These are phyloP conservation scores for Torymus texanus DNA, from an alignment of 2,888 invertebrate species.

Conservation along the genomic window DNA sequence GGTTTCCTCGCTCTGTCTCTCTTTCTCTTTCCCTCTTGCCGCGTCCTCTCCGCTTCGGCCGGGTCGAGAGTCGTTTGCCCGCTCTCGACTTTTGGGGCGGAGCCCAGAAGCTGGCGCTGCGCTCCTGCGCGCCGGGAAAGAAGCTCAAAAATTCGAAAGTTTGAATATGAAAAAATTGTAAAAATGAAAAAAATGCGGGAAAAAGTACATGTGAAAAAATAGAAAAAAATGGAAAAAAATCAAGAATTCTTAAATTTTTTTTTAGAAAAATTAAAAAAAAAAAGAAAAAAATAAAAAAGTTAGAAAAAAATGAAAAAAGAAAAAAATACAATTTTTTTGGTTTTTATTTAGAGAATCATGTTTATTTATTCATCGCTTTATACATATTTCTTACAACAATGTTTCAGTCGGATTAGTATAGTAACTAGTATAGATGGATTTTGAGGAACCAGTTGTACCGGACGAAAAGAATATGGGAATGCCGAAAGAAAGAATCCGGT, in stretches of 20 bases:
- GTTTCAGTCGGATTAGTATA: no score
- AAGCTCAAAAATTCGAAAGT: conserved; percentile 57
- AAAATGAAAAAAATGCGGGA: conserved; percentile 38
- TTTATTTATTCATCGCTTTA: no score
- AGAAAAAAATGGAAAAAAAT: conserved; percentile 55
- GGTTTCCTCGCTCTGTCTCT: conserved; percentile 56
- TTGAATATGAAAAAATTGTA: conserved; percentile 30
- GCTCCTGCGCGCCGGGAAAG: conserved; percentile 55
- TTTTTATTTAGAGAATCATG: no score
- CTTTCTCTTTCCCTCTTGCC: conserved; percentile 28
- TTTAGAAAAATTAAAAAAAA: conserved; percentile 24
- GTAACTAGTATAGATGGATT: no score
- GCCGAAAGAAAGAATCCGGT: conserved; percentile 36
- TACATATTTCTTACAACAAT: no score
- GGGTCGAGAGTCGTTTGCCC: not conserved
- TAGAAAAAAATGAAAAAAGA: conserved; percentile 57
- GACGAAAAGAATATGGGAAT: not conserved
- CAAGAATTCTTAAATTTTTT: not conserved
- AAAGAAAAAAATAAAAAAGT: not conserved
- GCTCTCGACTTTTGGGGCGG: conserved; percentile 70
- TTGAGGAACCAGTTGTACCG: not conserved
- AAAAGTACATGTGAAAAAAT: conserved; percentile 51
- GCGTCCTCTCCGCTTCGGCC: conserved; percentile 1
- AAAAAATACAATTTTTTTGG: conserved; percentile 25
- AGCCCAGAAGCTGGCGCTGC: conserved; percentile 66